Percentiles rank a stretch among this genome's conserved stretches.
Conservation (phyloP, 1,140 invertebrate species). For the Rhagoletis zephyria region DNA sequence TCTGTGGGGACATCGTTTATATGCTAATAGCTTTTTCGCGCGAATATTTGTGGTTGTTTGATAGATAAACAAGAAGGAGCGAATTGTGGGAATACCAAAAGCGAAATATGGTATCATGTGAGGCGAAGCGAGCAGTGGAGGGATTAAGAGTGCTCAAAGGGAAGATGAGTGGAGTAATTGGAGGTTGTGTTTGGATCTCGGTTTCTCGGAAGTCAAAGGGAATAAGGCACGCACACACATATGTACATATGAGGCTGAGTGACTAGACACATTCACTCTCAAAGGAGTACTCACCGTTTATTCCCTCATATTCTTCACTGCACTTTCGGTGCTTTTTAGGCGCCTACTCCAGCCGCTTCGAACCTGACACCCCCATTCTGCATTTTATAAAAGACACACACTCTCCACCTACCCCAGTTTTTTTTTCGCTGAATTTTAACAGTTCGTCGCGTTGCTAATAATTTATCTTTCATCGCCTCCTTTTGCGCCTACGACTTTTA, state of each 20-base stretch:
- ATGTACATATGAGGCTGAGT: no score
- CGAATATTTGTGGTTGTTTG: background rate
- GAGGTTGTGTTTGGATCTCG: background rate
- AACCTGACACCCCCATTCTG: no score
- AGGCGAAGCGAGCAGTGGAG: background rate
- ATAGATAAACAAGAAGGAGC: background rate
- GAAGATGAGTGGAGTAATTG: no score
- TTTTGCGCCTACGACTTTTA: background rate
- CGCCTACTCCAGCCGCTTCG: no score
- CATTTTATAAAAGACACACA: no score
- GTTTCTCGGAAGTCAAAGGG: background rate
- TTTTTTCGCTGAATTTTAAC: background rate
- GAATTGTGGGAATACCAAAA: background rate
- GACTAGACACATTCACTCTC: background rate
- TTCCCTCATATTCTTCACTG: no score
- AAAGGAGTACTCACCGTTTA: background rate
- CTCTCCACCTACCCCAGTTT: background rate
- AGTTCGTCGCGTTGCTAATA: slow-evolving; percentile 9
- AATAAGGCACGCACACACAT: background rate
- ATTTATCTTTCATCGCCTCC: background rate
- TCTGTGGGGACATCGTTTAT: background rate
- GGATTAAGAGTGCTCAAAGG: background rate
- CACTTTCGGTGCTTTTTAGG: no score
- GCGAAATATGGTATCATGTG: background rate
- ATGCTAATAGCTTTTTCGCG: slow-evolving; percentile 15